Percentiles rank a stretch among this genome's conserved stretches.
Evolutionary conservation across 2,888 invertebrate species (phyloP).

Genomic region (Amblyjoppa proteus): DNA sequence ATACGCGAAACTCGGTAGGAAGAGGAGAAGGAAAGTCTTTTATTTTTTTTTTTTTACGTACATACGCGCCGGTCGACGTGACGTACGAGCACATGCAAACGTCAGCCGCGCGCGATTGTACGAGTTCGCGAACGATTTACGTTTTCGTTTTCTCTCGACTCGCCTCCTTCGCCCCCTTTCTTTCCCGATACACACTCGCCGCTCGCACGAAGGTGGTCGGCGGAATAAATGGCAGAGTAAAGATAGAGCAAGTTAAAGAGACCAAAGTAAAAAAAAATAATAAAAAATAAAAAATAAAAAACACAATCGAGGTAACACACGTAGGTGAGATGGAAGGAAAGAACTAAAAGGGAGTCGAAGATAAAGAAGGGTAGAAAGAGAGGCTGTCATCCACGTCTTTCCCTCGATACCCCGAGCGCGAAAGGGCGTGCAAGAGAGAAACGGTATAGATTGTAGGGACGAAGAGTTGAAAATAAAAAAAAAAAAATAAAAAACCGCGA

Average conservation of each 20-base stretch:
- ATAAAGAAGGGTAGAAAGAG: slow-evolving; percentile 47
- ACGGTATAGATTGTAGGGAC: slow-evolving; percentile 36
- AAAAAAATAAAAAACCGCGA: slow-evolving; percentile 70
- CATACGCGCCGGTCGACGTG: slow-evolving; percentile 40
- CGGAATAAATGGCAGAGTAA: slow-evolving; percentile 42
- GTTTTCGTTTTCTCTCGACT: slow-evolving; percentile 49
- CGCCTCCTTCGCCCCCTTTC: background rate
- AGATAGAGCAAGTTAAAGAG: slow-evolving; percentile 46
- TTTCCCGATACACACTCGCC: slow-evolving; percentile 23
- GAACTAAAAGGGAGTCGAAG: slow-evolving; percentile 37
- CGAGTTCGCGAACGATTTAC: slow-evolving; percentile 63
- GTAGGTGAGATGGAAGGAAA: slow-evolving; percentile 43
- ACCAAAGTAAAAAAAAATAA: slow-evolving; percentile 39
- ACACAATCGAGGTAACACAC: slow-evolving; percentile 28
- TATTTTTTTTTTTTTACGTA: slow-evolving; percentile 25
- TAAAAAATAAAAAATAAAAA: slow-evolving; percentile 22
- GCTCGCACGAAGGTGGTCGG: slow-evolving; percentile 34
- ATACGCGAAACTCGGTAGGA: slow-evolving; percentile 12
- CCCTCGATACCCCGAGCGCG: slow-evolving; percentile 37
- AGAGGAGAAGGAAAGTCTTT: slow-evolving; percentile 36
- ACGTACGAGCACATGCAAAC: slow-evolving; percentile 65
- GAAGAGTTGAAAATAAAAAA: slow-evolving; percentile 5
- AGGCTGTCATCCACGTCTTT: slow-evolving; percentile 22
- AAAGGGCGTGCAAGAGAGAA: background rate
- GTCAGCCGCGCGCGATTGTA: slow-evolving; percentile 47